These are phyloP conservation scores for Drosophila picticornis DNA, from an alignment of 2,888 invertebrate genomes.

Conservation along the genomic window DNA sequence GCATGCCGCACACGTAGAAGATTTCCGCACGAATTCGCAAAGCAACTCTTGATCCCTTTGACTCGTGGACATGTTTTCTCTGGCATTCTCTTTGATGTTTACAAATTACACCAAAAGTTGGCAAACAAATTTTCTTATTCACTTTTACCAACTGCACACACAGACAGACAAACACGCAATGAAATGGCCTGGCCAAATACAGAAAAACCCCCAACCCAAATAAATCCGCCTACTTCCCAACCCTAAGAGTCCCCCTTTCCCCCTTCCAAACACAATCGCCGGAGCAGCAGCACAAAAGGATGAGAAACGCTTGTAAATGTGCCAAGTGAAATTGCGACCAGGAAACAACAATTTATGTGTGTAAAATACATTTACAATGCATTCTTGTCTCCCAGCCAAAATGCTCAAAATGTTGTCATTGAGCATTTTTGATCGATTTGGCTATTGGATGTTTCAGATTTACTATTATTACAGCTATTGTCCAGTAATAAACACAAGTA, in stretches of 20 bases:
- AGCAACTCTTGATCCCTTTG: slow-evolving; percentile 81
- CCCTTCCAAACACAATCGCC: not conserved
- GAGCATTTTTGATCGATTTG: slow-evolving; percentile 51
- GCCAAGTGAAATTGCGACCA: slow-evolving; percentile 71
- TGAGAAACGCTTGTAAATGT: slow-evolving; percentile 60
- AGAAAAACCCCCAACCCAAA: slow-evolving; percentile 5
- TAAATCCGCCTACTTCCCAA: not conserved
- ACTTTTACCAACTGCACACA: slow-evolving; percentile 74
- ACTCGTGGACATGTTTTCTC: slow-evolving; percentile 80
- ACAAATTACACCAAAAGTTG: slow-evolving; percentile 81
- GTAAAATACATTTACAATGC: slow-evolving; percentile 67
- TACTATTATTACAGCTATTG: not conserved
- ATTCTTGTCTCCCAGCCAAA: slow-evolving; percentile 67
- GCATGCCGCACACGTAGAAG: slow-evolving; percentile 79
- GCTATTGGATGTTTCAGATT: slow-evolving; percentile 45
- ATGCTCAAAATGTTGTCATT: slow-evolving; percentile 38
- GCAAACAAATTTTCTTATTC: slow-evolving; percentile 81
- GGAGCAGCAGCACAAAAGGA: not conserved
- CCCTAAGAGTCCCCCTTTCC: not conserved
- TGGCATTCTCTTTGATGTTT: slow-evolving; percentile 79
- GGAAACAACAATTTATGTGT: slow-evolving; percentile 59
- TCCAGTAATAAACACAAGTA: not conserved
- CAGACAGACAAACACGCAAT: slow-evolving; percentile 58
- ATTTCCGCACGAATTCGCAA: slow-evolving; percentile 81
- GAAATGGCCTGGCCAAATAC: slow-evolving; percentile 51